Evolutionary conservation across 1,140 invertebrate genomes (phyloP), one percentile per base, ranked within the genome.

Genomic region (Drosophila takahashii): DNA sequence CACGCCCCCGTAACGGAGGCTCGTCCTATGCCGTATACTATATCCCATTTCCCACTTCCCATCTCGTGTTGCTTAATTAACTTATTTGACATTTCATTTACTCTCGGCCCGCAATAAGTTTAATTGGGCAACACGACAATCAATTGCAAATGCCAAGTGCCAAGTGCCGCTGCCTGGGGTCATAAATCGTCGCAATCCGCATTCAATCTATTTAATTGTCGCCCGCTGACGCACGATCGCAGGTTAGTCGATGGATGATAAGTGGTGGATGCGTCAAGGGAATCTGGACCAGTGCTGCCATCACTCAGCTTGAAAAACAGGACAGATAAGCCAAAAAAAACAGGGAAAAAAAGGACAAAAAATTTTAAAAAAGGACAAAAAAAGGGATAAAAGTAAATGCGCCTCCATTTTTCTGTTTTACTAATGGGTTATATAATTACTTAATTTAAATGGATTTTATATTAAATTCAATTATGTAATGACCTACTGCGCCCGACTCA

Each of bases 21-120:
- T 67, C 67, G 67, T 70, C 65, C 16, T 16, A 22, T 11, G 4
- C n/a, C n/a, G n/a, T n/a, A n/a, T n/a, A n/a, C n/a, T n/a, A n/a
- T n/a, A n/a, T n/a, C n/a, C 41, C 9, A 8, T 3, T 16, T 16
- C 41, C 41, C 9, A 10, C 4, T 10, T 15, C 15, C 15, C 15
- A 16, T 8, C 2, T 8, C 42, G 44, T 51, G 60, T 51, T 61
- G 62, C 69, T 87, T 86, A 86, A 87, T 81, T 87, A 86, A 81
- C 42, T 71, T 39, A 83, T 69, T 83, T 65, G 70, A 72, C 79
- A 83, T 69, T 79, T 79, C 59, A 72, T 87, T 85, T 85, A 77
- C 59, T 64, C 45, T 1, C 8, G n/a, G 32, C 5, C 15, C 29
- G 37, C 65, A 80, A 85, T 85, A 64, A 52, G 44, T 48, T 66